Evolutionary conservation across 2,113 vertebrate genomes (phyloP).

Genomic region (Otolemur garnettii): DNA sequence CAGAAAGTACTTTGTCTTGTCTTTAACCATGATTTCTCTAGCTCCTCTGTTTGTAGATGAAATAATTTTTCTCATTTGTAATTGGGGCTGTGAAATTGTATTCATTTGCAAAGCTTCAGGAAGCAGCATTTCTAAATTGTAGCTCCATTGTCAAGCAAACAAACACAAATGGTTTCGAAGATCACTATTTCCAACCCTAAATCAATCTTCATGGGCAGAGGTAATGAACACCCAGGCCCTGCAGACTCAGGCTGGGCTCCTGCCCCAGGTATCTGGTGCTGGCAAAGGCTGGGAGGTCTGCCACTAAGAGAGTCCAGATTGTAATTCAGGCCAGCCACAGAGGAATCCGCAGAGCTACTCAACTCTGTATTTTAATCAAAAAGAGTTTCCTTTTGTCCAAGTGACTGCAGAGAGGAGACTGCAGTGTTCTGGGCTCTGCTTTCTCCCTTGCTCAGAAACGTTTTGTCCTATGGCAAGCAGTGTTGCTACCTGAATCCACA

Average conservation of each 20-base stretch:
- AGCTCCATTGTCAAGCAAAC: slow-evolving; percentile 75
- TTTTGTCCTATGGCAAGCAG: background rate
- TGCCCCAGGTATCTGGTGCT: background rate
- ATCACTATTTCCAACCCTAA: slow-evolving; percentile 58
- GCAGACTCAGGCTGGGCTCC: background rate
- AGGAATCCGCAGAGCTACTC: slow-evolving; percentile 11
- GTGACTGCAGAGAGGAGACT: slow-evolving; percentile 20
- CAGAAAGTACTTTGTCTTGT: slow-evolving; percentile 73
- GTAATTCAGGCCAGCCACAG: slow-evolving; percentile 30
- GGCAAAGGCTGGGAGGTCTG: background rate
- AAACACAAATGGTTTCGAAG: slow-evolving; percentile 67
- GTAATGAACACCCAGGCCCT: background rate
- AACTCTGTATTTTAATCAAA: slow-evolving; percentile 16
- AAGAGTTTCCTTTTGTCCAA: slow-evolving; percentile 8
- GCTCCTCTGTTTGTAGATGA: slow-evolving; percentile 66
- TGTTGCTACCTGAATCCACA: background rate
- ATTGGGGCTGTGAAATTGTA: slow-evolving; percentile 77
- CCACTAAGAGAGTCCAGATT: slow-evolving; percentile 9
- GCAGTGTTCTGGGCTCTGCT: background rate
- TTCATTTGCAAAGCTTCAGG: slow-evolving; percentile 66
- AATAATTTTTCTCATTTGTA: slow-evolving; percentile 79
- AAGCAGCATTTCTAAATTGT: slow-evolving; percentile 70
- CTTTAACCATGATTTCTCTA: slow-evolving; percentile 75
- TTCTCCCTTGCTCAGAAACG: background rate
- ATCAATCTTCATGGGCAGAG: slow-evolving; percentile 49